Conservation (phyloP, 2,797 vertebrate genomes). For the Parotocinclus haroldoi region DNA sequence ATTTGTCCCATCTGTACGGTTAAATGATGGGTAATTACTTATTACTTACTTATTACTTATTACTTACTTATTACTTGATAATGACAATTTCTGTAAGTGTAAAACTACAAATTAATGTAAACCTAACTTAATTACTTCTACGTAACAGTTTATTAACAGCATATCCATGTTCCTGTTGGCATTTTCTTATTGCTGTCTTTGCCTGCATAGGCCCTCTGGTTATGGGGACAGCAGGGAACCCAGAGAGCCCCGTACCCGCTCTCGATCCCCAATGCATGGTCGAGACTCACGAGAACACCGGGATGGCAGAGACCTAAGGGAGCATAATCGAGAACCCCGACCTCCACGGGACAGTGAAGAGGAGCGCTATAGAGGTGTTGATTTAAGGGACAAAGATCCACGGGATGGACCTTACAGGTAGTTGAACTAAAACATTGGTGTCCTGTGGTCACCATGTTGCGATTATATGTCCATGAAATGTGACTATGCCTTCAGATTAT, state of each 20-base stretch:
- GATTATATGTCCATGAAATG: too few relatives aligned
- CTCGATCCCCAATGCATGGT: slow-evolving; percentile 64
- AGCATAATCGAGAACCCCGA: slow-evolving; percentile 58
- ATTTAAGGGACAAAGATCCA: slow-evolving; percentile 68
- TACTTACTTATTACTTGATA: too few relatives aligned
- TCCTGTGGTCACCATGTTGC: too few relatives aligned
- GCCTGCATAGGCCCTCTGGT: slow-evolving; percentile 58
- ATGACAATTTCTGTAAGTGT: too few relatives aligned
- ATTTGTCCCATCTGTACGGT: too few relatives aligned
- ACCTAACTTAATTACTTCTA: too few relatives aligned
- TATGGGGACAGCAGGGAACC: slow-evolving; percentile 70
- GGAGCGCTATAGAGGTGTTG: slow-evolving; percentile 48
- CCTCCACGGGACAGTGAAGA: slow-evolving; percentile 63
- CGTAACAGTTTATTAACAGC: not conserved
- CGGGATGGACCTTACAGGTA: slow-evolving; percentile 77
- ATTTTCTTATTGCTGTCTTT: slow-evolving; percentile 21
- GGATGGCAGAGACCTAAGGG: slow-evolving; percentile 70
- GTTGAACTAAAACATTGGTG: slow-evolving; percentile 1
- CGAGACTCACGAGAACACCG: slow-evolving; percentile 77
- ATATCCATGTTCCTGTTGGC: not conserved
- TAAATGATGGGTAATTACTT: too few relatives aligned
- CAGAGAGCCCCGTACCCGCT: slow-evolving; percentile 71
- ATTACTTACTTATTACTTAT: too few relatives aligned
- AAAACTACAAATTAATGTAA: too few relatives aligned
- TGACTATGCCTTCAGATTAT: too few relatives aligned